A percentile compares a stretch with the other conserved stretches of the same genome.
phyloP scores from a whole-genome alignment of 1,140 invertebrate genomes.

The Xylocopa sonorina region DNA sequence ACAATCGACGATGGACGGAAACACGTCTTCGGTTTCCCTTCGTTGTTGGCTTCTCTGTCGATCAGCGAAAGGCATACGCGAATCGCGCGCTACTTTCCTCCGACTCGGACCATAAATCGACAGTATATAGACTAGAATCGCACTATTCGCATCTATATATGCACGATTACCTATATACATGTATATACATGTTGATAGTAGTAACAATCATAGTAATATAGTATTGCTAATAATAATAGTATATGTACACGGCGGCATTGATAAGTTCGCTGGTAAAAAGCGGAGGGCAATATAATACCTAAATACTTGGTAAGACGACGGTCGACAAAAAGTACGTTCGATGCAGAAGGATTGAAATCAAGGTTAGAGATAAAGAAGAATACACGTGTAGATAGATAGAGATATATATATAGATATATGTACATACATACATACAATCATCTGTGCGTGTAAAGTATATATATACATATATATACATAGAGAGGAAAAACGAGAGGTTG shows the following conservation, averaged over 20 bases:
- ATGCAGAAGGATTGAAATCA: conserved; percentile 51
- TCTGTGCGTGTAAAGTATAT: conserved; percentile 24
- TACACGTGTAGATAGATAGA: conserved; percentile 1
- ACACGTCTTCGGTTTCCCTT: not conserved
- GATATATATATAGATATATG: conserved; percentile 10
- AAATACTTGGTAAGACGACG: conserved; percentile 66
- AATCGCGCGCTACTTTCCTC: conserved; percentile 1
- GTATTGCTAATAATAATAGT: not conserved
- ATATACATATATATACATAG: conserved; percentile 5
- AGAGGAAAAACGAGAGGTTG: not conserved
- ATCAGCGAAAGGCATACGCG: not conserved
- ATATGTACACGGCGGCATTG: conserved; percentile 39
- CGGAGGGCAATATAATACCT: conserved; percentile 49
- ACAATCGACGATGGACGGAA: too few relatives aligned
- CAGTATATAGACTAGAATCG: not conserved
- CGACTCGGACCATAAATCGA: not conserved
- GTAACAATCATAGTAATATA: not conserved
- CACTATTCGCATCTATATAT: conserved; percentile 42
- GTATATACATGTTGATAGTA: not conserved
- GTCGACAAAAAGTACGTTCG: conserved; percentile 64
- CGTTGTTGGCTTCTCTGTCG: conserved; percentile 17
- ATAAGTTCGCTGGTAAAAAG: conserved; percentile 48
- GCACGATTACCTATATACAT: too few relatives aligned
- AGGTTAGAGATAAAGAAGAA: conserved; percentile 25
- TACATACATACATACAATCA: conserved; percentile 37